Evolutionary conservation across 2,797 vertebrate genomes (phyloP).

Genomic region (Lagodon rhomboides): DNA sequence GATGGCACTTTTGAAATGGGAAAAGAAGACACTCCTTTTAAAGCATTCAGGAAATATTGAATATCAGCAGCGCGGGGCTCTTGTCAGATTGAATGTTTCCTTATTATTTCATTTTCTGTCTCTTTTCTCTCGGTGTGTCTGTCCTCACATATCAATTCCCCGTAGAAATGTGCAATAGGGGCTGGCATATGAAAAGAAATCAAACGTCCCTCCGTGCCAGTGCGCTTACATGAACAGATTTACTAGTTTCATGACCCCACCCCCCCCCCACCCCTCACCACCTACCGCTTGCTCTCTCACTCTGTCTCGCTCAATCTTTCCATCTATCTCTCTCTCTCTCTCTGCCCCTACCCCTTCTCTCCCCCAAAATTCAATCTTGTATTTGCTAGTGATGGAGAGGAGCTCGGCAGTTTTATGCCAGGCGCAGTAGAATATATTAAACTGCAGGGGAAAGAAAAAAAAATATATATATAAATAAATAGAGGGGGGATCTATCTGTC

Average conservation of each 20-base stretch:
- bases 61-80: constrained; percentile 43
- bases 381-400: constrained; percentile 75
- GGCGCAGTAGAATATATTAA: constrained; percentile 77
- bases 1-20: constrained; percentile 52
- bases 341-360: constrained; percentile 45
- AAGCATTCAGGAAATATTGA: constrained; percentile 63
- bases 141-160: constrained; percentile 49
- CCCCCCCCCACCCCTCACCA: constrained; percentile 12
- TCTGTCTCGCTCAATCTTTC: constrained; percentile 63
- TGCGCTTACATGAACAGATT: constrained; percentile 66
- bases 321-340: constrained; percentile 54
- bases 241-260: constrained; percentile 62
- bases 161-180: constrained; percentile 32
- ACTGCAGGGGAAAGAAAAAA: constrained; percentile 52
- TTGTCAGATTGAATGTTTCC: constrained; percentile 55
- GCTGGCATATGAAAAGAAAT: constrained; percentile 57
- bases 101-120: constrained; percentile 54
- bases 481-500: constrained; percentile 68
- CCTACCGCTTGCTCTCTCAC: constrained; percentile 57
- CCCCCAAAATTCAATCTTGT: constrained; percentile 81
- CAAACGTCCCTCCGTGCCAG: constrained; percentile 56
- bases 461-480: constrained; percentile 61
- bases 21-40: constrained; percentile 63
- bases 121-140: constrained; percentile 34
- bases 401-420: constrained; percentile 72